A percentile compares a stretch with the other conserved stretches of the same genome.
Evolutionary conservation across 2,888 invertebrate genomes (phyloP).

Genomic region (Orchesella flavescens): DNA sequence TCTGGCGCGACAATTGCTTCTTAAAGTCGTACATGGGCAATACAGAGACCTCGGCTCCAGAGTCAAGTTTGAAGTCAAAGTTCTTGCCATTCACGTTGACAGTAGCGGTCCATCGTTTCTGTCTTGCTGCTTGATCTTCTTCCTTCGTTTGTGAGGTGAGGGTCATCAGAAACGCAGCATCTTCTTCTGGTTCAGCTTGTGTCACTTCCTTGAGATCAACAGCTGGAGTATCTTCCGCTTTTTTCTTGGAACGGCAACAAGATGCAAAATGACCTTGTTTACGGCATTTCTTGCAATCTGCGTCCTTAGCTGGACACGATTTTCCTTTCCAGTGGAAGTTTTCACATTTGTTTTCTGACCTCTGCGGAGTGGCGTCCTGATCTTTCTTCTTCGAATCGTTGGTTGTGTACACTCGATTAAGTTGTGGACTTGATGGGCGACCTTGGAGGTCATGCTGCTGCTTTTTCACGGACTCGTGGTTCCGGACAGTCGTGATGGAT

Average conservation of each 20-base stretch:
- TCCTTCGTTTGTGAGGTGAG: neutral
- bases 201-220: neutral
- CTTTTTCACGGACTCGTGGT: too few species aligned
- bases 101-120: conserved; percentile 22
- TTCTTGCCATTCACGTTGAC: conserved; percentile 1
- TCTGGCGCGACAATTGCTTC: neutral
- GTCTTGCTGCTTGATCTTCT: neutral
- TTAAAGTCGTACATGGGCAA: conserved; percentile 1
- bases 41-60: conserved; percentile 54
- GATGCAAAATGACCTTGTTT: conserved; percentile 45
- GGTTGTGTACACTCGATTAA: too few species aligned
- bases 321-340: neutral
- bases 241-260: conserved; percentile 21
- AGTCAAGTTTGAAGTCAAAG: conserved; percentile 35
- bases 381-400: too few species aligned
- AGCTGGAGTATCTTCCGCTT: neutral
- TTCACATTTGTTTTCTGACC: too few species aligned
- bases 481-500: too few species aligned
- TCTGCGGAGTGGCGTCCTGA: too few species aligned
- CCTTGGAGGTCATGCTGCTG: too few species aligned
- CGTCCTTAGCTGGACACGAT: conserved; percentile 44
- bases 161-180: too few species aligned
- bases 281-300: conserved; percentile 37
- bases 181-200: neutral
- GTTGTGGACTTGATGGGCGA: too few species aligned